Evolutionary conservation across 2,797 vertebrate species (phyloP), one percentile per base, ranked within the genome.

Genomic region (Pelodytes ibericus): DNA sequence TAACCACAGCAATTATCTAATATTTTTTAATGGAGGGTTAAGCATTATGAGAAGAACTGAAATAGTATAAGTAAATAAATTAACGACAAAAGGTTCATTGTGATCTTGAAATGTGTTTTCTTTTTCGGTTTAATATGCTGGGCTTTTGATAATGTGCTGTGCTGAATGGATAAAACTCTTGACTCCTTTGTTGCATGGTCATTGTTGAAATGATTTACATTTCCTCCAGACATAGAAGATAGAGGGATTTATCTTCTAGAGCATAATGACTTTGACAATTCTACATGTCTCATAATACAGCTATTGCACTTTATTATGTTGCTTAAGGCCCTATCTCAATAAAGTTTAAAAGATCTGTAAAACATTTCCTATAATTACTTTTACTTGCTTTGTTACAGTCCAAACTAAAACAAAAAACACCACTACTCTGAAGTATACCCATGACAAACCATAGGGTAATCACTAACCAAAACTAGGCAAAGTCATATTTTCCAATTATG

Each of bases 221-320:
- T 71, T 77, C 60, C 60, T 65, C 33, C 20, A 65, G 60, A 77
- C 67, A 75, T 44, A 20, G 53, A 31, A 71, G 47, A 75, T 61
- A 75, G 44, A 70, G 36, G 66, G 59, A 57, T 76, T 70, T 62
- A 76, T 76, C 74, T 70, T 76, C 20, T 70, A 70, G 68, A 70
- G 41, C 59, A 70, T 70, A 64, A 63, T 70, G 58, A 70, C 66
- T 76, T 76, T 76, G 39, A 24, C 22, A 70, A 63, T 56, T 24
- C 13, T 75, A 63, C 56, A 77, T 65, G 57, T 77, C 27, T n/a
- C 49, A 63, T 49, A 63, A 76, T 56, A 47, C 24, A 47, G 41
- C 33, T 29, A 30, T 22, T 63, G 51, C n/a, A 56, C 25, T 70
- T 59, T 65, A 56, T 47, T 65, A 49, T 33, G 22, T 57, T 58